Conservation (phyloP, 2,888 invertebrate species). For the Lasioglossum oenotherae region DNA sequence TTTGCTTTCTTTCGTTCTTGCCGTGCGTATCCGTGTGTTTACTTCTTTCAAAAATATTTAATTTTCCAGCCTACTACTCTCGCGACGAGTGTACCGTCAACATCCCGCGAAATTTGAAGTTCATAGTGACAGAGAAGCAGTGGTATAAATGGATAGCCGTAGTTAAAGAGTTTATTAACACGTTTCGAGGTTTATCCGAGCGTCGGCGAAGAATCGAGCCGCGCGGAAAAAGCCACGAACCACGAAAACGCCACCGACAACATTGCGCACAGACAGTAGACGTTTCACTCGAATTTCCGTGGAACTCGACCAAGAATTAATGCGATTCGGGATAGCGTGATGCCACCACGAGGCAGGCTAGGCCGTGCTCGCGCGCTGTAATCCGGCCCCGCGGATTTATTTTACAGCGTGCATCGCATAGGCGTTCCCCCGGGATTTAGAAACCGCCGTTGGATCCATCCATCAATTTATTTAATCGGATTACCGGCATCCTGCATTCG, state of each 20-base stretch:
- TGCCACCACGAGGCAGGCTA: neutral
- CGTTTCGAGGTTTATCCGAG: neutral
- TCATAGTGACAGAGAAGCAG: no score
- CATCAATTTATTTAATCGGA: constrained; percentile 81
- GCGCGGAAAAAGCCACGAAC: neutral
- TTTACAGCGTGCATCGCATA: constrained; percentile 76
- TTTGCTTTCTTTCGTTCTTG: no score
- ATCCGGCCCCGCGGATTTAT: constrained; percentile 78
- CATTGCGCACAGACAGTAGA: neutral
- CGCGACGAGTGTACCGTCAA: no score
- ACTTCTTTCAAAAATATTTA: no score
- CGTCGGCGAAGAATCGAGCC: neutral
- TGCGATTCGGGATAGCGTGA: neutral
- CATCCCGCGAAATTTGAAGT: no score
- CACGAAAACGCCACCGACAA: neutral
- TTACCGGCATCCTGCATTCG: constrained; percentile 77
- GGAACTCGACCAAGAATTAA: constrained; percentile 15
- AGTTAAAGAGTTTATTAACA: no score
- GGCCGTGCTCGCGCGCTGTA: constrained; percentile 57
- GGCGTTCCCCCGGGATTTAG: constrained; percentile 71
- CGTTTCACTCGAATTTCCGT: neutral
- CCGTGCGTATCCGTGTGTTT: no score
- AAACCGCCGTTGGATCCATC: constrained; percentile 75
- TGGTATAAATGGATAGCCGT: no score
- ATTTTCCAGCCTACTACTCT: no score